Base-by-base conservation (phyloP, 1,140 invertebrate species). In the Orchestia grillus region DNA sequence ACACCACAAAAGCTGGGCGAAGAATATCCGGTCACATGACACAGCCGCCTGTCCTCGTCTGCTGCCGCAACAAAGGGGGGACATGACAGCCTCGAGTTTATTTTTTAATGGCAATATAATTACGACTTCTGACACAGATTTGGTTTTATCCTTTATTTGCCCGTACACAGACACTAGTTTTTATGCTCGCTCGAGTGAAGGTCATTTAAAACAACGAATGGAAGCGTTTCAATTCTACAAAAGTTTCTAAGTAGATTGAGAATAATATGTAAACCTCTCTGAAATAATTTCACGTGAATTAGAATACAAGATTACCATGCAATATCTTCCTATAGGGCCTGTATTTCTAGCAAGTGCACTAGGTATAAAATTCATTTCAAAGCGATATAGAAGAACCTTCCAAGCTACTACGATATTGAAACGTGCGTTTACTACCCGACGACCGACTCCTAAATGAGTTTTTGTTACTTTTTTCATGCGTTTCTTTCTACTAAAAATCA, bases 11-110 rank as follows among this genome's bases (percentile, higher is more conserved):
- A 47, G 92, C 3, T 47, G 36, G 36, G 44, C 40, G 92, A 94
- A 44, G 92, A 94, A 94, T 94, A 94, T 94, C 92, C 92, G 92
- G 92, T 94, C 92, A 94, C 44, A 94, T 94, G 92, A 94, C 92
- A 94, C 40, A 44, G 92, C 92, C 45, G 44, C 15, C 44, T 94
- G 92, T 94, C 92, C 92, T n/a, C 44, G 44, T 15, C 92, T 94
- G 43, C 92, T 94, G 92, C 43, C 6, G 11, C 41, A 44, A 94
- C 44, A 94, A 94, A 45, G 92, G 43, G 44, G n/a, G 4, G 92
- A 94, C 92, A 47, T 94, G 92, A 45, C 92, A 47, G 92, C 44
- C 92, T 44, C 11, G 92, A 15, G 11, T 94, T 94, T 94, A 45
- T 44, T 44, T 94, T 94, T 44, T n/a, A 45, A 94, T 94, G 92